Evolutionary conservation across 1,140 invertebrate genomes (phyloP).

Genomic region (Drosophila bifasciata): DNA sequence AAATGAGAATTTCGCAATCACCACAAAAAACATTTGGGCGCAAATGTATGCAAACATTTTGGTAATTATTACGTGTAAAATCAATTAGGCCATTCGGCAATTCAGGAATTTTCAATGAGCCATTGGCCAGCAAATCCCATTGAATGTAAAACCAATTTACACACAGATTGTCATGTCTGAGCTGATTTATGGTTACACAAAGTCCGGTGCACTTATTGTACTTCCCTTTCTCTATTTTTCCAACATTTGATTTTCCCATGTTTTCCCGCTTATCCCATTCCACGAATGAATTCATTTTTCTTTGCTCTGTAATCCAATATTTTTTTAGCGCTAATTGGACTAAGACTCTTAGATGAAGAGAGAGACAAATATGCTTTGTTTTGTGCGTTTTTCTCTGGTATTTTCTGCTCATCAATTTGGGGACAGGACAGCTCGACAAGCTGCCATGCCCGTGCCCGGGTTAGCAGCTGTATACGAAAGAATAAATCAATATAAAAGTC

Average conservation of each 20-base stretch:
- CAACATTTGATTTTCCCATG: neutral
- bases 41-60: conserved; percentile 34
- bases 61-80: conserved; percentile 40
- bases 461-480: too few species aligned
- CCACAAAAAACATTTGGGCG: conserved; percentile 20
- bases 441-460: too few species aligned
- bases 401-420: too few species aligned
- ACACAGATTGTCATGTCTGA: neutral
- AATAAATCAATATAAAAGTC: too few species aligned
- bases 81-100: conserved; percentile 10
- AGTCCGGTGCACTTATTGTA: too few species aligned
- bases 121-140: neutral
- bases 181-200: conserved; percentile 7
- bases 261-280: conserved; percentile 1
- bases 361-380: too few species aligned
- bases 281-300: conserved; percentile 8
- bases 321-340: conserved; percentile 47
- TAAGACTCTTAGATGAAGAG: too few species aligned
- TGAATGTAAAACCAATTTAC: neutral
- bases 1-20: conserved; percentile 10
- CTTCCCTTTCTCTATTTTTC: neutral
- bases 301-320: conserved; percentile 38
- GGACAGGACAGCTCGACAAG: too few species aligned
- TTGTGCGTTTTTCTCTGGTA: too few species aligned
- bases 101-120: conserved; percentile 29